Base-by-base conservation (phyloP, 2,797 vertebrate genomes). In the Premnoplex brunnescens region DNA sequence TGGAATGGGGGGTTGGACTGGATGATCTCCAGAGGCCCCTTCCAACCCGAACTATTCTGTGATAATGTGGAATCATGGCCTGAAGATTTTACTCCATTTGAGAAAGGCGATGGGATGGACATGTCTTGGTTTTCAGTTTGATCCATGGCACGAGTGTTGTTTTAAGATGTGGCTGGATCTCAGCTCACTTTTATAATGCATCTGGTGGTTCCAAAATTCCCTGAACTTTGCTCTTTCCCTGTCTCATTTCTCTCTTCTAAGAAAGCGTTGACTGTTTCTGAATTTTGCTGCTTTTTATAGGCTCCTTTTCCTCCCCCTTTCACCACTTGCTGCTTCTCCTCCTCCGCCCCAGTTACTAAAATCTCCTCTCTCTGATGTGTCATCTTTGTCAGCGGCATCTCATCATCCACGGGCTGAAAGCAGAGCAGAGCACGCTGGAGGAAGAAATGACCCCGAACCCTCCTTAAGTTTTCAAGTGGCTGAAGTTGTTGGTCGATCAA, bases 311-410 rank as follows among this genome's bases (percentile, higher is more conserved):
- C 80, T 88, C 87, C 89, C 48, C 85, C 91, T 89, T 75, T 92
- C 89, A 76, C 87, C 72, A 51, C 88, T 96, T 5, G 2, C 73
- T 92, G 82, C 87, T 75, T 14, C 66, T 89, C 94, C 89, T 94
- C 62, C 92, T 88, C 92, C 73, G 6, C 81, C 69, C 87, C 85
- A 89, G 94, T 96, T 95, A 89, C 94, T 96, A 91, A 96, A 95
- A 93, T 95, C 91, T 93, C 24, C 68, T 96, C 66, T 94, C 60
- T 51, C 37, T 1, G 1, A 27, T 67, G 66, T 5, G 18, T 91
- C 83, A 71, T 64, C 26, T 6, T 48, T 8, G 1, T 36, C 71
- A 68, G 32, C 76, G 73, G n/a, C 4, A 2, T 88, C 71, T 93
- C 60, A 18, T 85, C 67, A 32, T 76, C 58, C 0, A 1, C 8